Conservation (phyloP, 2,888 invertebrate genomes). For the Allacma fusca region DNA sequence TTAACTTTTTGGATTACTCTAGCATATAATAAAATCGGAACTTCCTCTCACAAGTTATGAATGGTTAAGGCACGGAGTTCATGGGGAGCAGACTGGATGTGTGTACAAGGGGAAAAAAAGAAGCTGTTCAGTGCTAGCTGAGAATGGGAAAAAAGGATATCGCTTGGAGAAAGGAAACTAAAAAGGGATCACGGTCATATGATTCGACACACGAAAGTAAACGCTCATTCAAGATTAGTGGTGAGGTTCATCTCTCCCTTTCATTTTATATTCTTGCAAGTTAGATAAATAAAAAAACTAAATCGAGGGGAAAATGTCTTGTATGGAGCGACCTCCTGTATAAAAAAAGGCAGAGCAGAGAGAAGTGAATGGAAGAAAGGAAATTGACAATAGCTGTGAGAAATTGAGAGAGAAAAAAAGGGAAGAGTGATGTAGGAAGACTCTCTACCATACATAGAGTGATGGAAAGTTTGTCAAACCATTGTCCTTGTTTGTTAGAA, state of each 20-base stretch:
- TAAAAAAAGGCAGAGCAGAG: no score
- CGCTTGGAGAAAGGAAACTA: background rate
- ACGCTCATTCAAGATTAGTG: slow-evolving; percentile 18
- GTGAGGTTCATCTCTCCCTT: slow-evolving; percentile 19
- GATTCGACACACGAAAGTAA: background rate
- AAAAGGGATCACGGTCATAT: background rate
- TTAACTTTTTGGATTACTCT: no score
- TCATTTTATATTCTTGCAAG: background rate
- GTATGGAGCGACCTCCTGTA: background rate
- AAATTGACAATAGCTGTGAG: background rate
- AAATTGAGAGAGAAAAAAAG: background rate
- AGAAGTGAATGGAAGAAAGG: no score
- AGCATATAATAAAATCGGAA: no score
- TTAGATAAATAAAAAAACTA: slow-evolving; percentile 18
- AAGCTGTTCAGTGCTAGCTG: background rate
- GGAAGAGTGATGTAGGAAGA: background rate
- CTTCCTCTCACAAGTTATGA: no score
- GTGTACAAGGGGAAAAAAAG: no score
- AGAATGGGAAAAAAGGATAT: background rate
- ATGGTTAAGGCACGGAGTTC: no score
- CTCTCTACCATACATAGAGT: background rate
- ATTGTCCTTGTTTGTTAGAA: slow-evolving; percentile 21
- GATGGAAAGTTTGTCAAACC: background rate
- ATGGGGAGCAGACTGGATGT: no score
- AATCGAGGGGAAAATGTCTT: slow-evolving; percentile 22